phyloP scores from a whole-genome alignment of 2,113 vertebrate genomes.

The Oncorhynchus kisutch region DNA sequence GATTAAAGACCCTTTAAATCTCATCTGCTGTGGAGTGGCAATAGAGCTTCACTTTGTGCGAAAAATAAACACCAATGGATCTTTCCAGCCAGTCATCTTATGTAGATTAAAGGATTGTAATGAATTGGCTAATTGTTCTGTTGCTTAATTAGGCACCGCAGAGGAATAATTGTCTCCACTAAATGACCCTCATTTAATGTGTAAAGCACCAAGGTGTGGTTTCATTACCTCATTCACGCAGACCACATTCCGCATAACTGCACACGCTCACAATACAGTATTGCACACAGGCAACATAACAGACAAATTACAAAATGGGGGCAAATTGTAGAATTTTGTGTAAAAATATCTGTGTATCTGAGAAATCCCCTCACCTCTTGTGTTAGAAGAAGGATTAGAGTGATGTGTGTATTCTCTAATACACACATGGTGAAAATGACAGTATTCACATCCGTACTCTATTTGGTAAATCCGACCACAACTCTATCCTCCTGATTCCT shows the following conservation, averaged over 20 bases:
- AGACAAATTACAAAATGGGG: background rate
- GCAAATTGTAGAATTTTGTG: background rate
- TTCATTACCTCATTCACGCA: constrained; percentile 1
- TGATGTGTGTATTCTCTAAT: constrained; percentile 34
- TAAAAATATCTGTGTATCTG: constrained; percentile 1
- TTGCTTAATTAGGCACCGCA: constrained; percentile 64
- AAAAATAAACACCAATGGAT: constrained; percentile 56
- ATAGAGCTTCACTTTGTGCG: constrained; percentile 66
- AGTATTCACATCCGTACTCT: constrained; percentile 28
- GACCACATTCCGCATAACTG: background rate
- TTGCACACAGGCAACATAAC: background rate
- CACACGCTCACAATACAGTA: background rate
- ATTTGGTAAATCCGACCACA: no score
- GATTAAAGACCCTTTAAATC: constrained; percentile 73
- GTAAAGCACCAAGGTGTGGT: constrained; percentile 24
- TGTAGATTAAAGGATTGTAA: constrained; percentile 72
- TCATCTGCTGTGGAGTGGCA: constrained; percentile 59
- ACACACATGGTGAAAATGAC: constrained; percentile 25
- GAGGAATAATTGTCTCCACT: constrained; percentile 50
- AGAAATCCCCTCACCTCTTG: constrained; percentile 35
- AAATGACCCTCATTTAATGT: constrained; percentile 58
- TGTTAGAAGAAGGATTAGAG: constrained; percentile 31
- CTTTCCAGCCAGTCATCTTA: constrained; percentile 57
- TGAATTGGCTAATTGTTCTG: constrained; percentile 74
- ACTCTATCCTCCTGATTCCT: no score